These are phyloP conservation scores for Hirtodrosophila trivittata DNA, from an alignment of 2,888 invertebrate genomes.

Conservation along the genomic window DNA sequence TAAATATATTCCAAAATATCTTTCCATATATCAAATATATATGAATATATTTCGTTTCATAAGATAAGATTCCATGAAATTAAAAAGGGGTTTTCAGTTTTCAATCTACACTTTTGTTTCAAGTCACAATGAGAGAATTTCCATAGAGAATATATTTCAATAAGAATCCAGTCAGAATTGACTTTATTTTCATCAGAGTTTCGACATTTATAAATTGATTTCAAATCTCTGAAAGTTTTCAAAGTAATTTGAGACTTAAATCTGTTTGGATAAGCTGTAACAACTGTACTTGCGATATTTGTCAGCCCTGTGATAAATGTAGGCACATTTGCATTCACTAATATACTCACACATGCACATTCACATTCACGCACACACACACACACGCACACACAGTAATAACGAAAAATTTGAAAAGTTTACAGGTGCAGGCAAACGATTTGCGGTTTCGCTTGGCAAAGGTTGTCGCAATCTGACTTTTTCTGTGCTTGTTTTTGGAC, in stretches of 20 bases:
- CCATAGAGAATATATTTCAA: neutral
- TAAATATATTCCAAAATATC: too few relatives aligned
- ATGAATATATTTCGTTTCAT: too few relatives aligned
- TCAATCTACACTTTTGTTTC: too few relatives aligned
- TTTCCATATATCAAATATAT: too few relatives aligned
- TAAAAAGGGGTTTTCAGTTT: too few relatives aligned
- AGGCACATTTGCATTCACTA: constrained; percentile 43
- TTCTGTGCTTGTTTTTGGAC: constrained; percentile 20
- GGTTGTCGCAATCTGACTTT: constrained; percentile 13
- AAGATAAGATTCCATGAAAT: too few relatives aligned
- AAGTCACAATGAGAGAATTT: too few relatives aligned
- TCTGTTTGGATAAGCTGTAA: constrained; percentile 33
- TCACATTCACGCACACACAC: constrained; percentile 7
- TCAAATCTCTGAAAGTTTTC: constrained; percentile 3
- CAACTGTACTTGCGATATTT: constrained; percentile 34
- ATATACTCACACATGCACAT: constrained; percentile 8
- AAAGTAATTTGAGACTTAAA: constrained; percentile 26
- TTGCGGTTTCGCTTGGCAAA: constrained; percentile 56
- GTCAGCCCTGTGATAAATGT: constrained; percentile 32
- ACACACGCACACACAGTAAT: constrained; percentile 10
- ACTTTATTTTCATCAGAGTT: constrained; percentile 1
- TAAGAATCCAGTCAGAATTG: neutral
- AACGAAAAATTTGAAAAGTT: constrained; percentile 48
- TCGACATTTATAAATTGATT: constrained; percentile 14
- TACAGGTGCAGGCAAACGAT: constrained; percentile 71